These are phyloP conservation scores for Thereva nobilitata DNA, from an alignment of 2,888 invertebrate genomes.

Conservation along the genomic window DNA sequence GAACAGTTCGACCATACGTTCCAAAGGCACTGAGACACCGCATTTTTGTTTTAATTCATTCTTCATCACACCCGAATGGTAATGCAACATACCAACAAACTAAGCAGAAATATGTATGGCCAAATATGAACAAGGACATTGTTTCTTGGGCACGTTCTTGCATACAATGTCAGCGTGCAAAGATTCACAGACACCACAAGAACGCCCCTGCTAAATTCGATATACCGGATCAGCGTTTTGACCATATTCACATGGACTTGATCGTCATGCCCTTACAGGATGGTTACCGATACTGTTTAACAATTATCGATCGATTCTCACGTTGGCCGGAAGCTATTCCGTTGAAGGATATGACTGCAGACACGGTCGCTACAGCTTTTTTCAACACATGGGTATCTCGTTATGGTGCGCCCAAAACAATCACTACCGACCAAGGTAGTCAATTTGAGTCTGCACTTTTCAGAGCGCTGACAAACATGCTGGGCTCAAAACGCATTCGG, in stretches of 20 bases:
- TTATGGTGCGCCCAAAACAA: slow-evolving; percentile 24
- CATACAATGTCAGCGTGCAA: slow-evolving; percentile 28
- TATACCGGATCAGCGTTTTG: slow-evolving; percentile 10
- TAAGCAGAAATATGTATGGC: slow-evolving; percentile 43
- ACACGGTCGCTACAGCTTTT: slow-evolving; percentile 40
- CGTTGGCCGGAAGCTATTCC: slow-evolving; percentile 29
- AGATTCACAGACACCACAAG: slow-evolving; percentile 16
- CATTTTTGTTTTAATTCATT: slow-evolving; percentile 37
- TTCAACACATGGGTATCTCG: slow-evolving; percentile 15
- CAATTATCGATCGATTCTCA: slow-evolving; percentile 21
- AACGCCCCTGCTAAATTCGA: not conserved
- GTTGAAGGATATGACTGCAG: slow-evolving; percentile 11
- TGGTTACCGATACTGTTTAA: slow-evolving; percentile 12
- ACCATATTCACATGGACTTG: slow-evolving; percentile 23
- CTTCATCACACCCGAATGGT: slow-evolving; percentile 42
- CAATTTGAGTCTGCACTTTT: slow-evolving; percentile 34
- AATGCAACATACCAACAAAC: slow-evolving; percentile 38
- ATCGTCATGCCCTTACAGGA: slow-evolving; percentile 25
- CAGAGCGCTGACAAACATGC: not conserved
- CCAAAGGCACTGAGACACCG: not conserved
- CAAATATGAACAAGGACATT: slow-evolving; percentile 40
- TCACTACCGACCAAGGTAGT: slow-evolving; percentile 26
- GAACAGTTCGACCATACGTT: slow-evolving; percentile 3
- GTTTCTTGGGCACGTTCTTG: slow-evolving; percentile 9
- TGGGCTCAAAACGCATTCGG: slow-evolving; percentile 5